phyloP scores from a whole-genome alignment of 2,888 invertebrate species.

The Synanthedon formicaeformis region DNA sequence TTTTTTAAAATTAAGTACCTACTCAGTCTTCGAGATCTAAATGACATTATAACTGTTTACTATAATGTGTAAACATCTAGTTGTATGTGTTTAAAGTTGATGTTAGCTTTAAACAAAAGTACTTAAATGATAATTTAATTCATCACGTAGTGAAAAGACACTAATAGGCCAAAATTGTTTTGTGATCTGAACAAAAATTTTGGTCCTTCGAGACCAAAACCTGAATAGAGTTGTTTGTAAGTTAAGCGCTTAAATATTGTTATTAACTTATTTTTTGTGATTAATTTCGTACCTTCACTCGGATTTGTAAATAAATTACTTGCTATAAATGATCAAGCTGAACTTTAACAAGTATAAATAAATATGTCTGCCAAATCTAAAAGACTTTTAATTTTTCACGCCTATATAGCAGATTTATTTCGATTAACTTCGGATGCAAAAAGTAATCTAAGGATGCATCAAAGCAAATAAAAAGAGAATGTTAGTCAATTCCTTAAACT shows the following conservation, averaged over 20 bases:
- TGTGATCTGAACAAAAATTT: slow-evolving; percentile 29
- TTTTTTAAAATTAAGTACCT: too few relatives aligned
- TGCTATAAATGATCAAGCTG: slow-evolving; percentile 62
- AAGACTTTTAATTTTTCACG: slow-evolving; percentile 29
- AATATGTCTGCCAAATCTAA: slow-evolving; percentile 69
- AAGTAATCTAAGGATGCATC: too few relatives aligned
- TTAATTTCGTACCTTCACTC: slow-evolving; percentile 59
- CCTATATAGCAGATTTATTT: too few relatives aligned
- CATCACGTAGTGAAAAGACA: slow-evolving; percentile 24
- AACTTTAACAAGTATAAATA: slow-evolving; percentile 66
- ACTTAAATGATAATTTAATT: slow-evolving; percentile 39
- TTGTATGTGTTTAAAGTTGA: slow-evolving; percentile 42
- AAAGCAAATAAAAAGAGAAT: not conserved
- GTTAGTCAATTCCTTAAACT: slow-evolving; percentile 18
- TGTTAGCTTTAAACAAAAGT: slow-evolving; percentile 42
- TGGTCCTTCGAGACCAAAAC: slow-evolving; percentile 55
- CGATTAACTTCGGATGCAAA: too few relatives aligned
- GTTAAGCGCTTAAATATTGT: slow-evolving; percentile 38
- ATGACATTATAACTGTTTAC: too few relatives aligned
- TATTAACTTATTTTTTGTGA: slow-evolving; percentile 63
- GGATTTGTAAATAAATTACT: slow-evolving; percentile 62
- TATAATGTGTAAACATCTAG: slow-evolving; percentile 19
- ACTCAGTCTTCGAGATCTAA: too few relatives aligned
- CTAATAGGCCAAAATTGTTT: slow-evolving; percentile 47
- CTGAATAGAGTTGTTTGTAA: slow-evolving; percentile 33